Base-by-base conservation (phyloP, 2,113 vertebrate species). In the Antidorcas marsupialis region DNA sequence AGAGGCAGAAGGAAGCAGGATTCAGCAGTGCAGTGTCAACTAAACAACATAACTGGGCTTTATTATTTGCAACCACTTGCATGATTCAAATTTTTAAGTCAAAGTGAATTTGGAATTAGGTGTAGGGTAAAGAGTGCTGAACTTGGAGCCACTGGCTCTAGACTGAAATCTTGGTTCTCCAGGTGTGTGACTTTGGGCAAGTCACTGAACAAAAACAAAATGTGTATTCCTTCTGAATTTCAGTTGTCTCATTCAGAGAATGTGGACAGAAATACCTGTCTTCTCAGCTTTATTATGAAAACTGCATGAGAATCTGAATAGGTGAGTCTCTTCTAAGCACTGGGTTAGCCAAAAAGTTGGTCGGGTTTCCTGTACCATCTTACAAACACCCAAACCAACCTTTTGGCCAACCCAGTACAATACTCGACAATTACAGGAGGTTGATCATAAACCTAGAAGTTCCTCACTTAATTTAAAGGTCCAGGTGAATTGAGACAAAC, bases 341-440 rank as follows among this genome's bases (percentile, higher is more conserved):
- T 71, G n/a, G 39, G 19, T 71, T 23, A 23, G 19, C 67, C 19
- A 39, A 39, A 71, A 39, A 23, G 67, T 71, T 39, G 67, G n/a
- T 71, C 2, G 0, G 5, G 67, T 71, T 71, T 71, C 67, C n/a
- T 39, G n/a, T 39, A 71, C 67, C n/a, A 39, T 39, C 67, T 71
- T 71, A 71, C n/a, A 39, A 23, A 39, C n/a, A 39, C 67, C n/a
- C n/a, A 71, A 71, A 23, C 67, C 12, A 71, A 71, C 67, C 19
- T 71, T 71, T 39, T 71, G 67, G 67, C 67, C 19, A 71, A 71
- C 19, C 19, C 5, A 39, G 11, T 7, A 13, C 2, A 27, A 3
- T 6, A 43, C 33, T 43, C 2, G 11, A 27, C 7, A 27, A 30
- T 27, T 43, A 36, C 0, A 3, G 11, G 3, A 3, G 23, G 62